A percentile compares a stretch with the other conserved stretches of the same genome.
These are phyloP conservation scores for Pagetopsis macropterus DNA, from an alignment of 2,797 vertebrate genomes.

Conservation along the genomic window DNA sequence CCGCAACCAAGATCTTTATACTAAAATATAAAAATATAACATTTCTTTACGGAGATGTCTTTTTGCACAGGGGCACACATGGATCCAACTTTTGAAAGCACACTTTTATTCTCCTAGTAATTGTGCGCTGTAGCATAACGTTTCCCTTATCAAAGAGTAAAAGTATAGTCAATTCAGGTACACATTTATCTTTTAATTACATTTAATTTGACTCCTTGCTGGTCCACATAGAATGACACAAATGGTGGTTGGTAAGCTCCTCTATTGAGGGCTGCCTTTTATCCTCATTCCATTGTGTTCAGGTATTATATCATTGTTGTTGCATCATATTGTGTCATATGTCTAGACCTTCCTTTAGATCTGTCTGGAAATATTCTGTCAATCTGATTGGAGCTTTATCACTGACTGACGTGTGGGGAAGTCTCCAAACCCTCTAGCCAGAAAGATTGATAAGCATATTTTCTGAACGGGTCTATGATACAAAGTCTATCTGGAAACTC, in stretches of 20 bases:
- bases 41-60: background rate
- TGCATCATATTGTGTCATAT: slow-evolving; percentile 1
- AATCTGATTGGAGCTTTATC: background rate
- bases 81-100: background rate
- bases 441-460: slow-evolving; percentile 24
- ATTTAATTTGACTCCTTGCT: background rate
- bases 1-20: background rate
- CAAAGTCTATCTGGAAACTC: slow-evolving; percentile 29
- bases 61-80: background rate
- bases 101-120: too few species aligned
- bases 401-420: background rate
- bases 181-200: background rate
- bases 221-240: background rate
- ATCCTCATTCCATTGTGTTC: background rate
- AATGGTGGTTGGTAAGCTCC: background rate
- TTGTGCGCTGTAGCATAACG: too few species aligned
- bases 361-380: background rate
- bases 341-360: background rate
- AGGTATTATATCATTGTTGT: background rate
- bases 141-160: background rate
- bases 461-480: slow-evolving; percentile 35
- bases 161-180: background rate
- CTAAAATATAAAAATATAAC: too few species aligned
- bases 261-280: background rate
- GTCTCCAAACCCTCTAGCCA: background rate